Base-by-base conservation (phyloP, 2,797 vertebrate species). In the Brachyalestes nurse region DNA sequence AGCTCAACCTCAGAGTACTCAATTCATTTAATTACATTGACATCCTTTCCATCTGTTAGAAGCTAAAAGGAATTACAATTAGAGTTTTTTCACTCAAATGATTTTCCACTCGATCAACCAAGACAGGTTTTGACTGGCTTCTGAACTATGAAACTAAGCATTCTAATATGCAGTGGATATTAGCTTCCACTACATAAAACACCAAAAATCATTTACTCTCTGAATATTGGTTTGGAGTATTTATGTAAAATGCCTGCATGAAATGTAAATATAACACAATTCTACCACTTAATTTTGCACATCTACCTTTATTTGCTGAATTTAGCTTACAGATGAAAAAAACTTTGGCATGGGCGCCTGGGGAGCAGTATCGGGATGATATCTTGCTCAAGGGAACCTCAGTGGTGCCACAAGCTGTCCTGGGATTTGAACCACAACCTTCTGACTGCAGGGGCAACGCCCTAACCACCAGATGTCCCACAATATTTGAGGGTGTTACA, bases 31-130 rank as follows among this genome's bases (percentile, higher is more conserved):
- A 87, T 88, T 79, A 66, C 71, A 9, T 62, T 82, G 83, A 89
- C 84, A 81, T 16, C 53, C 73, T 86, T 85, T 74, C 87, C 87
- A 82, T 87, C 81, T 88, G 86, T 83, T 82, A 77, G 67, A 73
- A 77, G 82, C 78, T 45, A 23, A 86, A 87, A 84, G 82, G 79
- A 55, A 55, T 55, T 17, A 38, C 49, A 72, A 34, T 72, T 34
- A 53, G n/a, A 47, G 10, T 49, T 70, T 70, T 70, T 70, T 25
- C 45, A 16, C 45, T 70, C 6, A 49, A 47, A 49, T 14, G 14
- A 55, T 25, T 28, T 70, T 70, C 25, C 23, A 53, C 16, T 62
- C 0, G 5, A 60, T 69, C 38, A 47, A 5, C 9, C 47, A 21
- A 21, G 25, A n/a, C n/a, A 34, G 16, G 69, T 53, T 23, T n/a